A percentile compares a stretch with the other conserved stretches of the same genome.
Evolutionary conservation across 2,113 vertebrate species (phyloP).

Genomic region (Cephalophus harveyi): DNA sequence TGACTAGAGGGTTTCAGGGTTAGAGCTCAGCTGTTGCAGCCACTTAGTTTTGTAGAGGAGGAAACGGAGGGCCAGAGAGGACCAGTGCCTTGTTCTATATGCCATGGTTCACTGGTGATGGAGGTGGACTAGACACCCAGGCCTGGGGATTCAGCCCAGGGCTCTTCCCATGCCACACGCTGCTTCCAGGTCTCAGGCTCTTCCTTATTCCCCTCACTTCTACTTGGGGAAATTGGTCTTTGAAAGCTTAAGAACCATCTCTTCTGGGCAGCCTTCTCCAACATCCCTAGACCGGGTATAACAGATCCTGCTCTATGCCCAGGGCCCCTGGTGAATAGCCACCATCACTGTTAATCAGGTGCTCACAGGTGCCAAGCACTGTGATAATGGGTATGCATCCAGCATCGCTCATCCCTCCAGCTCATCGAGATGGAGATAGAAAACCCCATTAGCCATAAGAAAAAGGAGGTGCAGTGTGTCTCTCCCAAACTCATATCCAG

Average conservation of each 20-base stretch:
- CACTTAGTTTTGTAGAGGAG: background rate
- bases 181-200: rapidly evolving
- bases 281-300: background rate
- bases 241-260: background rate
- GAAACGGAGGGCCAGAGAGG: background rate
- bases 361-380: background rate
- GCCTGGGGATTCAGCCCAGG: too few species aligned
- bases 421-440: rapidly evolving
- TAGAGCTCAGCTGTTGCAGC: background rate
- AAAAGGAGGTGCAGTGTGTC: background rate
- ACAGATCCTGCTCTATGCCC: rapidly evolving
- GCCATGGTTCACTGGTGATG: background rate
- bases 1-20: background rate
- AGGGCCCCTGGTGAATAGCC: background rate
- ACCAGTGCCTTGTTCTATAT: background rate
- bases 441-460: background rate
- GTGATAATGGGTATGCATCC: rapidly evolving
- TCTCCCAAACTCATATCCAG: rapidly evolving
- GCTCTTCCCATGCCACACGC: rapidly evolving
- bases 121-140: too few species aligned
- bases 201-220: background rate
- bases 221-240: background rate
- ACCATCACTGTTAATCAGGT: background rate
- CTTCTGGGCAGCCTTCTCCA: background rate
- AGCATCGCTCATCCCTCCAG: too few species aligned